Base-by-base conservation (phyloP, 1,140 invertebrate genomes). In the Neodiprion lecontei region DNA sequence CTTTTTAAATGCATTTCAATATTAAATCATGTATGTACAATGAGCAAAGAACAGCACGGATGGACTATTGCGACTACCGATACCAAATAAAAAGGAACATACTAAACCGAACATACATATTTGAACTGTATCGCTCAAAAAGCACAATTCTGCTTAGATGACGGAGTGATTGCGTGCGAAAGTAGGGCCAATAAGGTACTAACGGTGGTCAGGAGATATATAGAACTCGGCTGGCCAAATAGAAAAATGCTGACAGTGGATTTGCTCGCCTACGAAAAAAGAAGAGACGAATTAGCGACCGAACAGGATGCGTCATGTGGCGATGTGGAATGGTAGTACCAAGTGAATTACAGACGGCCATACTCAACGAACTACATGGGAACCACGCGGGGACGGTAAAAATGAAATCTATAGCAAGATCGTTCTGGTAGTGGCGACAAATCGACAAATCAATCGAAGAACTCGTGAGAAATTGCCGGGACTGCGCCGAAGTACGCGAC, bases 371-470 rank as follows among this genome's bases (percentile, higher is more conserved):
- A 61, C 74, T 79, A 70, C 79, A 81, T 70, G 73, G 75, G 66
- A 66, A 79, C 72, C 76, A 82, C 67, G 28, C 65, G 28, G 76
- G 74, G 11, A 76, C 72, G 12, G 53, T 67, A 2, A 78, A 79
- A 68, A 88, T 85, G 83, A 88, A 88, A 74, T 48, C 74, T 10
- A 69, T 84, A 40, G 84, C 84, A 17, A 40, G 82, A 53, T 77
- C 69, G 40, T 79, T 81, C 72, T 74, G 82, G 40, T 88, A 80
- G 78, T 88, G 81, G 81, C 75, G 79, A 53, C 50, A 67, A 9
- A 78, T 81, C 1, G 71, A 78, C 67, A 4, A 47, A 7, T 77
- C n/a, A 61, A 72, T 72, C 7, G 50, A 72, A 21, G 70, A 65
- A 72, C 67, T 72, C n/a, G 61, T 61, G 4, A 72, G 53, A 72